Evolutionary conservation across 2,797 vertebrate genomes (phyloP).

Genomic region (Spinus pinus): DNA sequence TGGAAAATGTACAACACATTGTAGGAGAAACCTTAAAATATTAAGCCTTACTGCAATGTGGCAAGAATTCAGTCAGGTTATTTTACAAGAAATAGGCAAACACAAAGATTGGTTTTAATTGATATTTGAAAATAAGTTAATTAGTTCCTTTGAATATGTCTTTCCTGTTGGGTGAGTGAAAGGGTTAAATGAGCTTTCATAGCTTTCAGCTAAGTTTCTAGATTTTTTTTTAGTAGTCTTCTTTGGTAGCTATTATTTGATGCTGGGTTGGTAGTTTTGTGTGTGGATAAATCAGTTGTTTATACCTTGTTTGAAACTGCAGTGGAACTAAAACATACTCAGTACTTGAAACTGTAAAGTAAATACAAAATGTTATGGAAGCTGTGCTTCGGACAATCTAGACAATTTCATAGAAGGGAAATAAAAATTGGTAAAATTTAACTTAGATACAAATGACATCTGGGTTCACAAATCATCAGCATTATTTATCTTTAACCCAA

Average conservation of each 20-base stretch:
- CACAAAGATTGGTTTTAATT: background rate
- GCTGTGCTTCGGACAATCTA: background rate
- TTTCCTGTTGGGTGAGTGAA: background rate
- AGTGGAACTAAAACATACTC: background rate
- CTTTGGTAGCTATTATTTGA: background rate
- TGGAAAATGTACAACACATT: background rate
- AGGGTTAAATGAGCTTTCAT: background rate
- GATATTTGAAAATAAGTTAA: background rate
- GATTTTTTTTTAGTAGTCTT: background rate
- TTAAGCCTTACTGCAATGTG: background rate
- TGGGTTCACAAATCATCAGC: background rate
- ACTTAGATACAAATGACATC: background rate
- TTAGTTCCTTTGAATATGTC: background rate
- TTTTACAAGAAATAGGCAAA: background rate
- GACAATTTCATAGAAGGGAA: background rate
- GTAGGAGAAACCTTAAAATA: background rate
- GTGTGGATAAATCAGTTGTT: background rate
- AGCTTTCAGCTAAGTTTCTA: background rate
- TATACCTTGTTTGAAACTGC: background rate
- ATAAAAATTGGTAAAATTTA: background rate
- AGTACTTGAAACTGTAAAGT: background rate
- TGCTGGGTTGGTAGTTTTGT: background rate
- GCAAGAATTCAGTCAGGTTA: background rate
- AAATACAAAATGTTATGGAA: constrained; percentile 5
- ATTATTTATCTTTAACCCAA: background rate